A percentile compares a stretch with the other conserved stretches of the same genome.
Conservation (phyloP, 92 coral and sea anemone genomes). For the Epizoanthus scotinus region DNA sequence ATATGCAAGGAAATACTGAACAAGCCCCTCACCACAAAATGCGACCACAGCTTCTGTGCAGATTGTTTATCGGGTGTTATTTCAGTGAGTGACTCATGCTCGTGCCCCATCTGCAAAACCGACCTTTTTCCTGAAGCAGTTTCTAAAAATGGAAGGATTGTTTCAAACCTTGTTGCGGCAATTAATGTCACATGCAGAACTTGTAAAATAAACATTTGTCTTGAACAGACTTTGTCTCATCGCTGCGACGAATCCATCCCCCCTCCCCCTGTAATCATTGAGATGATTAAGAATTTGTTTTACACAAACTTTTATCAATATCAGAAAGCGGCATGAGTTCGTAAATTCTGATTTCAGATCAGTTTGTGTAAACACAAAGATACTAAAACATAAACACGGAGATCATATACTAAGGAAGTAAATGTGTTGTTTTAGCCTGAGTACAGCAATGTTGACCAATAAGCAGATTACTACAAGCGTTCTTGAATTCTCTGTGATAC, state of each 20-base stretch:
- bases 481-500: too few species aligned
- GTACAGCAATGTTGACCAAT: too few species aligned
- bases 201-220: neutral
- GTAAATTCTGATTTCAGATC: too few species aligned
- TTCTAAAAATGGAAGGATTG: neutral
- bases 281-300: too few species aligned
- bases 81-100: neutral
- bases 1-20: neutral
- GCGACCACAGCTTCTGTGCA: slow-evolving; percentile 4
- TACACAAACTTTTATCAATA: too few species aligned
- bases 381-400: too few species aligned
- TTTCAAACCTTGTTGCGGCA: neutral
- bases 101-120: neutral
- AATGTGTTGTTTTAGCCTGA: too few species aligned
- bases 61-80: neutral
- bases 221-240: neutral
- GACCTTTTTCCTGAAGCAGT: neutral
- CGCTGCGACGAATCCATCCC: neutral
- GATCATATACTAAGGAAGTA: too few species aligned
- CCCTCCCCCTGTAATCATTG: neutral
- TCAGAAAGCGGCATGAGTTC: too few species aligned
- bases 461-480: too few species aligned
- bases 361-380: too few species aligned
- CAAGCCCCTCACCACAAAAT: slow-evolving; percentile 10
- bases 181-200: neutral